Evolutionary conservation across 2,797 vertebrate species (phyloP).

Genomic region (Antrozous pallidus): DNA sequence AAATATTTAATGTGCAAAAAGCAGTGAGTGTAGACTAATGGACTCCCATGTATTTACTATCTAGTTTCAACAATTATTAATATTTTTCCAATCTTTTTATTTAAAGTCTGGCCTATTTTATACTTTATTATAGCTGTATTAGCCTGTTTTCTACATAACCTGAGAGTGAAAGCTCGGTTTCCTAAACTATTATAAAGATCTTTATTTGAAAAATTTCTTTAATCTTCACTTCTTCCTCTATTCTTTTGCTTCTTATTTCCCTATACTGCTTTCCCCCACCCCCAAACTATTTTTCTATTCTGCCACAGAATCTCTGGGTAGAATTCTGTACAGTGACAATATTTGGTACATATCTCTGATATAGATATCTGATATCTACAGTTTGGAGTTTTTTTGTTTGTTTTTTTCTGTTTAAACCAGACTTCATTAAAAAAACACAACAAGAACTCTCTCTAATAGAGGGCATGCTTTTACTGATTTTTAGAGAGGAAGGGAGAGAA

Average conservation of each 20-base stretch:
- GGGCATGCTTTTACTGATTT: not conserved
- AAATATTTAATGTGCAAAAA: not conserved
- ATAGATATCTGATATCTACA: not conserved
- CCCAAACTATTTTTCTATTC: not conserved
- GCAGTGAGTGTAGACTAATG: not conserved
- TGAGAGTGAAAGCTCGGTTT: not conserved
- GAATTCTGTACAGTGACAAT: not conserved
- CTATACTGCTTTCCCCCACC: not conserved
- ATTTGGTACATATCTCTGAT: not conserved
- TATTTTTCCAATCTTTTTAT: not conserved
- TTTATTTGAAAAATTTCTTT: not conserved
- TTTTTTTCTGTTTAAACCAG: not conserved
- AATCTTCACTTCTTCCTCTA: not conserved
- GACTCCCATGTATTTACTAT: not conserved
- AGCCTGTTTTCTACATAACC: not conserved
- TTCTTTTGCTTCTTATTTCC: not conserved
- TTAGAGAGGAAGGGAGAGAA: not conserved
- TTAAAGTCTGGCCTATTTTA: not conserved
- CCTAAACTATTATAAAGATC: not conserved
- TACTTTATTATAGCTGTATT: not conserved
- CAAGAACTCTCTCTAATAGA: not conserved
- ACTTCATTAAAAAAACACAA: too few relatives aligned
- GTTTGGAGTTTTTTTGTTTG: not conserved
- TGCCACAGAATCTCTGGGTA: not conserved
- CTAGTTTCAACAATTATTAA: not conserved